A percentile compares a stretch with the other conserved stretches of the same genome.
Conservation (phyloP, 1,140 invertebrate species). For the Helicoverpa armigera region DNA sequence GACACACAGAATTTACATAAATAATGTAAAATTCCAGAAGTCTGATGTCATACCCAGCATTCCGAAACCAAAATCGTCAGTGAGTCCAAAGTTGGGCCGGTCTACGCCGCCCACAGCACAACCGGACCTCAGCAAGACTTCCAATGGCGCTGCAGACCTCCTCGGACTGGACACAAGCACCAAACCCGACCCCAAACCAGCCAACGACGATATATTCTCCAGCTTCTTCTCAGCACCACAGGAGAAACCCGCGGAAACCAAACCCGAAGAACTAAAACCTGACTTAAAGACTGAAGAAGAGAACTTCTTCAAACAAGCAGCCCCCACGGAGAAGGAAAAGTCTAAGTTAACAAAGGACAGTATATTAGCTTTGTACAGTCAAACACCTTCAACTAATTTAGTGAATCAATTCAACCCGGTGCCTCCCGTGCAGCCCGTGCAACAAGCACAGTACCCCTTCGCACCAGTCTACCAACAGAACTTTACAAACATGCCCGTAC, state of each 20-base stretch:
- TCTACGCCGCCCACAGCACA: constrained; percentile 84
- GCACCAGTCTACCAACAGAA: constrained; percentile 53
- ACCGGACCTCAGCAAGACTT: constrained; percentile 71
- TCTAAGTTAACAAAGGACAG: constrained; percentile 97
- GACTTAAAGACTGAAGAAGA: constrained; percentile 93
- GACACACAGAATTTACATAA: not conserved
- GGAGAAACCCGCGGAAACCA: constrained; percentile 79
- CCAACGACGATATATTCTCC: constrained; percentile 92
- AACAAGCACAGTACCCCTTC: constrained; percentile 53
- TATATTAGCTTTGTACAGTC: constrained; percentile 96
- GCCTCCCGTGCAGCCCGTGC: constrained; percentile 48
- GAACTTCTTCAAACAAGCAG: constrained; percentile 96
- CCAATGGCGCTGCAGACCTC: constrained; percentile 83
- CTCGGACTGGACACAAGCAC: constrained; percentile 80
- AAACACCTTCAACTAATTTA: constrained; percentile 84
- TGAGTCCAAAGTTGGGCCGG: constrained; percentile 91
- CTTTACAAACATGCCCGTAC: constrained; percentile 51
- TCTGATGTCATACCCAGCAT: constrained; percentile 83
- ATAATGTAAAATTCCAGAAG: constrained; percentile 72
- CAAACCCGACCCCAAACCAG: constrained; percentile 77
- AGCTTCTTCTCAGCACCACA: constrained; percentile 91
- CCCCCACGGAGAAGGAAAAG: constrained; percentile 91
- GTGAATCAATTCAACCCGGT: constrained; percentile 72
- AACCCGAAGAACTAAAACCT: constrained; percentile 77
- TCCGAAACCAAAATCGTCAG: constrained; percentile 87